Base-by-base conservation (phyloP, 2,888 invertebrate species). In the Drosophila antonietae region DNA sequence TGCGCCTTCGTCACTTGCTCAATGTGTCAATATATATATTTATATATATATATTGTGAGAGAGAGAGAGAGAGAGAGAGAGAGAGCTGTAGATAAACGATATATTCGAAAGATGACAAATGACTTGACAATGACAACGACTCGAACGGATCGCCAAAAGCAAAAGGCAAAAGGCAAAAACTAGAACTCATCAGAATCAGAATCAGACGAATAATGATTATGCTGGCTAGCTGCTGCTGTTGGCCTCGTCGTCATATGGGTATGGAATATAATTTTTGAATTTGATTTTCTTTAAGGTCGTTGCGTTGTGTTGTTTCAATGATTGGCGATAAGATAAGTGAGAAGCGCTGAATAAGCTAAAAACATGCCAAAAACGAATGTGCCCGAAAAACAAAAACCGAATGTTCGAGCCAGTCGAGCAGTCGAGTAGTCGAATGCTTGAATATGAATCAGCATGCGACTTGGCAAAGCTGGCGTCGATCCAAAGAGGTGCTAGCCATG, bases 321-420 rank as follows among this genome's bases (percentile, higher is more conserved):
- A 73, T 78, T 59, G 63, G 57, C 73, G 88, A 83, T 83, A 84
- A 87, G 83, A 83, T 83, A 83, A 81, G 67, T 74, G 68, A 71
- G 72, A 75, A 52, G 57, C 23, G 64, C 14, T 47, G n/a, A 68
- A 55, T 63, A 46, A 31, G 62, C 12, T 20, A 56, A 59, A 44
- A 39, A 49, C 37, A 64, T 44, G 31, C 20, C 59, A 44, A 58
- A 58, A 41, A 14, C 49, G 18, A 39, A 28, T 23, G 39, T 23
- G 39, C 15, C 49, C 35, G 18, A 35, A 75, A 47, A 31, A 28
- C 47, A 35, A 74, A 33, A 33, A 33, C 33, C 43, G 18, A 43
- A 18, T 18, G 12, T 20, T 14, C 44, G 47, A 47, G 3, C 1
- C 35, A 35, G 33, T 9, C 33, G 35, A 35, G 35, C 35, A 35